Percentiles rank a stretch among this genome's conserved stretches.
Conservation (phyloP, 2,888 invertebrate genomes). For the Ischnus inquisitorius region DNA sequence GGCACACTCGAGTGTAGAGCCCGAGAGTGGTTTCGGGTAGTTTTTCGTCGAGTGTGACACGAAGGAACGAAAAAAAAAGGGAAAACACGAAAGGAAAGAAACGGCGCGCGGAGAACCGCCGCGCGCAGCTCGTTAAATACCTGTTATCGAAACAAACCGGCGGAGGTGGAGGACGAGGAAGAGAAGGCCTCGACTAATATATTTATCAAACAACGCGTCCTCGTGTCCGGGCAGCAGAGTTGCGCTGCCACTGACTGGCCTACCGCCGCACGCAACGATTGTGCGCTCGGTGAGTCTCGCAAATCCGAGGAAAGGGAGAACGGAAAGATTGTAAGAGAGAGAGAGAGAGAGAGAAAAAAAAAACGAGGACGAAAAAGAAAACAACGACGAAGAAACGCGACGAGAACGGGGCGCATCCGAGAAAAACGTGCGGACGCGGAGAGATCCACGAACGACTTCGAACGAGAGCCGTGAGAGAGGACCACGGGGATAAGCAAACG, state of each 20-base stretch:
- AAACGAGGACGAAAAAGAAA: conserved; percentile 13
- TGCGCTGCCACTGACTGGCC: conserved; percentile 33
- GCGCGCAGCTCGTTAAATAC: conserved; percentile 70
- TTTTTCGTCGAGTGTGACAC: conserved; percentile 1
- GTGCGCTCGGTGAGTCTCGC: conserved; percentile 8
- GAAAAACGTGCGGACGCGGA: conserved; percentile 58
- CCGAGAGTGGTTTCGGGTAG: not conserved
- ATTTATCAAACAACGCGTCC: conserved; percentile 80
- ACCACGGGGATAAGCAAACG: conserved; percentile 72
- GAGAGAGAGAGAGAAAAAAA: conserved; percentile 32
- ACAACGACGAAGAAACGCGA: conserved; percentile 26
- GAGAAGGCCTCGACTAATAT: conserved; percentile 77
- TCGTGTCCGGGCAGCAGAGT: conserved; percentile 51
- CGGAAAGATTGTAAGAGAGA: conserved; percentile 29
- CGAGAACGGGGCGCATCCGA: conserved; percentile 40
- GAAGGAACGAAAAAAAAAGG: conserved; percentile 9
- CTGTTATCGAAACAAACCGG: conserved; percentile 80
- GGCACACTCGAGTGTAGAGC: conserved; percentile 13
- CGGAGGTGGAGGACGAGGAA: conserved; percentile 48
- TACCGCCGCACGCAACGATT: conserved; percentile 18
- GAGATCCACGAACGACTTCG: conserved; percentile 30
- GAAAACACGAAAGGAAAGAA: conserved; percentile 46
- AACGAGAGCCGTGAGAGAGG: conserved; percentile 61
- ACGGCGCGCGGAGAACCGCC: conserved; percentile 29
- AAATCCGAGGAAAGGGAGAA: not conserved